Base-by-base conservation (phyloP, 2,888 invertebrate genomes). In the Caenorhabditis sp. region DNA sequence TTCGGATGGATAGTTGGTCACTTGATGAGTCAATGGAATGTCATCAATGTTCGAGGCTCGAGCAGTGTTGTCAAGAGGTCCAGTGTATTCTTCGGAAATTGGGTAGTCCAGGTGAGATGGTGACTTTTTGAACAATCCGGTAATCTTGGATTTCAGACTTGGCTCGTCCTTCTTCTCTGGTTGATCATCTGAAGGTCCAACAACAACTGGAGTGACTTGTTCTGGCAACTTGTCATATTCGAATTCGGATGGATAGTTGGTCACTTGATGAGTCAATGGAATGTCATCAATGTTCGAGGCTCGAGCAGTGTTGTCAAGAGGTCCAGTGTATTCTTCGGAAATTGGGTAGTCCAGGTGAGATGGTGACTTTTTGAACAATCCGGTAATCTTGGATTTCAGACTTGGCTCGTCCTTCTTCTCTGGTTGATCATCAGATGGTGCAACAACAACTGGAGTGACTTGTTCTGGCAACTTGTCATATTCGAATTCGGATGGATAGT, bases 401-500 rank as follows among this genome's bases (percentile, higher is more conserved):
- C 26, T 58, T 53, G 57, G 67, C 55, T 76, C 63, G 50, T 64
- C 63, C 60, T 68, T 60, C 66, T 67, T 67, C 67, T 67, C 67
- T 23, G 31, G 31, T 31, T 31, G 31, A 6, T 31, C 31, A 31
- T 55, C 58, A 19, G 63, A 10, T 43, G 43, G 62, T 43, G 74
- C 60, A 23, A 62, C 54, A 19, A 69, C 69, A 53, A 69, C 64
- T 64, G 61, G 59, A 49, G 64, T 49, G n/a, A 49, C 61, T 14
- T 51, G 66, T 54, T 69, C 62, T 51, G 63, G 69, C 49, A 67
- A 67, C n/a, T 76, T 73, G 31, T 76, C 78, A 49, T 76, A 79
- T 58, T 70, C 67, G 58, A 71, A 75, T 49, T 78, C 76, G 57
- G 72, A 12, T 69, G 65, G 61, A 54, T 83, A 82, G 51, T 75